Evolutionary conservation across 2,888 invertebrate genomes (phyloP).

Genomic region (Beris chalybata): DNA sequence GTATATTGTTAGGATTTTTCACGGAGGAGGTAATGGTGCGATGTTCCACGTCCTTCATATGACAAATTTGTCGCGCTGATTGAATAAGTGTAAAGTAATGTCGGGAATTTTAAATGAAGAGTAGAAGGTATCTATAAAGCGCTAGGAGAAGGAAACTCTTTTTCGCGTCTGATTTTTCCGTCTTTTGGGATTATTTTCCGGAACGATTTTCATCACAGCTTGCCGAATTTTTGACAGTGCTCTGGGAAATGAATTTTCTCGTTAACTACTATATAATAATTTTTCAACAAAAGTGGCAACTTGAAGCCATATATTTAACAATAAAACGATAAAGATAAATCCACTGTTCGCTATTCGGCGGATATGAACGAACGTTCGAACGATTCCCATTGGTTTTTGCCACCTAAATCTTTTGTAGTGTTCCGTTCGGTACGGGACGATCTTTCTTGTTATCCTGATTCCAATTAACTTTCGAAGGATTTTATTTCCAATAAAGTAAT

Average conservation of each 20-base stretch:
- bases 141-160: background rate
- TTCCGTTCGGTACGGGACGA: background rate
- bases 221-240: background rate
- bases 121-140: no score
- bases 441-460: conserved; percentile 30
- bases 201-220: background rate
- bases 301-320: conserved; percentile 1
- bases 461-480: conserved; percentile 39
- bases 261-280: no score
- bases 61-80: conserved; percentile 37
- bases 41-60: conserved; percentile 36
- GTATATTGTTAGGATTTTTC: background rate
- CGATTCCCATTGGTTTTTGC: no score
- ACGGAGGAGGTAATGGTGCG: background rate
- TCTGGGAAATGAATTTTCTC: background rate
- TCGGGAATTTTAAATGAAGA: conserved; percentile 33
- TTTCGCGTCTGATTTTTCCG: background rate
- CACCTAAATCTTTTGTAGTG: no score
- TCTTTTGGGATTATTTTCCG: background rate
- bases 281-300: background rate
- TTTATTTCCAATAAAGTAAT: conserved; percentile 40
- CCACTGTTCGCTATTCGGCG: background rate
- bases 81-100: conserved; percentile 37
- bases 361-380: no score
- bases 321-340: conserved; percentile 18